Evolutionary conservation across 1,140 invertebrate species (phyloP).

Genomic region (Dendrolimus kikuchii): DNA sequence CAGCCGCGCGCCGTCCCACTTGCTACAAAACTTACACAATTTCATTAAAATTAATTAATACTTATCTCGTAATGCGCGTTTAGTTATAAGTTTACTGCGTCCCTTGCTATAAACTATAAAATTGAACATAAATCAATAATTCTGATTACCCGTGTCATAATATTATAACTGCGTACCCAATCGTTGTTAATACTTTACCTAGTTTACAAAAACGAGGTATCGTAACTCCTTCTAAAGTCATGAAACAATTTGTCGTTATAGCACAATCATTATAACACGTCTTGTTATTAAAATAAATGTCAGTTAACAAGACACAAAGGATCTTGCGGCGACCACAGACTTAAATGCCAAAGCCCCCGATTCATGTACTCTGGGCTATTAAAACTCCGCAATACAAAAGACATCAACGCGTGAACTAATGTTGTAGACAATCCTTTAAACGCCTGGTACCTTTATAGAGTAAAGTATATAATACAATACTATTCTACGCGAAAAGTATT

Average conservation of each 20-base stretch:
- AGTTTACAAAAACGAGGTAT: conserved; percentile 8
- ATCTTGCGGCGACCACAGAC: conserved; percentile 12
- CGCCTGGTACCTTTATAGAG: background rate
- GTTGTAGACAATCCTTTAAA: background rate
- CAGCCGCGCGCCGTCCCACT: too few species aligned
- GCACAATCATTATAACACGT: conserved; percentile 12
- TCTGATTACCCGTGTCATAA: conserved; percentile 1
- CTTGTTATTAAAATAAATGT: conserved; percentile 22
- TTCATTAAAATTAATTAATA: too few species aligned
- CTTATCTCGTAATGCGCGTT: too few species aligned
- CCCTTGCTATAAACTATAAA: conserved; percentile 3
- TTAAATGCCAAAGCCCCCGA: conserved; percentile 15
- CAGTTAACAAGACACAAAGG: conserved; percentile 19
- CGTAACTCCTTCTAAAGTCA: conserved; percentile 12
- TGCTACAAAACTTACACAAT: too few species aligned
- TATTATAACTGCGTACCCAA: conserved; percentile 7
- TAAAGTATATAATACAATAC: background rate
- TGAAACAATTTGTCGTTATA: conserved; percentile 14
- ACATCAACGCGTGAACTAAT: conserved; percentile 39
- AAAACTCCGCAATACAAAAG: conserved; percentile 33
- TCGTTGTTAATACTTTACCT: background rate
- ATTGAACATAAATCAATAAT: conserved; percentile 4
- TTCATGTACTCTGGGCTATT: conserved; percentile 11
- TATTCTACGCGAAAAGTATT: too few species aligned
- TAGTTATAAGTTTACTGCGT: conserved; percentile 4